Evolutionary conservation across 2,888 invertebrate genomes (phyloP), one percentile per base, ranked within the genome.

Genomic region (Ceriagrion tenellum): DNA sequence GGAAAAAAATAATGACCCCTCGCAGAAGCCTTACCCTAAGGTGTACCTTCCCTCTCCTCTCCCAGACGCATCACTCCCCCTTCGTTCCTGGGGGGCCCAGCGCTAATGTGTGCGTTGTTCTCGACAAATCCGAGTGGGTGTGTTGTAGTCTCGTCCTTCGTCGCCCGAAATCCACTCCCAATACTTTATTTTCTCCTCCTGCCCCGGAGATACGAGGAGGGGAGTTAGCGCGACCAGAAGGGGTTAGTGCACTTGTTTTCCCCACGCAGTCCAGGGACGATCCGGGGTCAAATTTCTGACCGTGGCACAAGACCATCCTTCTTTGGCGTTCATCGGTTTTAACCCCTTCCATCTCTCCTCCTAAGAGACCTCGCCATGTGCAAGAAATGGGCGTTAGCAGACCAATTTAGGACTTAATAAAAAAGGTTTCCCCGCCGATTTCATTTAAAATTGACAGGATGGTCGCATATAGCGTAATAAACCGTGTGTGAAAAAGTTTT

Each of bases 1-100:
- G 55, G 55, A 89, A 89, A 47, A 89, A 89, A 55, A 55, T n/a
- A 89, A 89, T n/a, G 55, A 89, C 20, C 55, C 55, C 16, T 88
- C 18, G 88, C 88, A 88, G 88, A 47, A 40, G 23, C 40, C 88
- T 40, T 69, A 69, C 69, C 59, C 47, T 47, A 10, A 59, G 59
- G 59, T 59, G 59, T 35, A 30, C 81, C 88, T 40, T 88, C 18
- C 18, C 0, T 10, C 20, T 47, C 4, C 20, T 47, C 4, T 47
- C 47, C 47, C 47, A 4, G 8, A 47, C 47, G 47, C 47, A 47
- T 40, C 23, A 23, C n/a, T 88, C 47, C 35, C 40, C 23, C 47
- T 47, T 47, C 47, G 2, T 47, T 47, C 47, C 47, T 47, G 8
- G 47, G 16, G 40, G 40, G 12, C 26, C 10, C n/a, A 20, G 69